Conservation (phyloP, 2,888 invertebrate genomes). For the Creontiades dilutus region DNA sequence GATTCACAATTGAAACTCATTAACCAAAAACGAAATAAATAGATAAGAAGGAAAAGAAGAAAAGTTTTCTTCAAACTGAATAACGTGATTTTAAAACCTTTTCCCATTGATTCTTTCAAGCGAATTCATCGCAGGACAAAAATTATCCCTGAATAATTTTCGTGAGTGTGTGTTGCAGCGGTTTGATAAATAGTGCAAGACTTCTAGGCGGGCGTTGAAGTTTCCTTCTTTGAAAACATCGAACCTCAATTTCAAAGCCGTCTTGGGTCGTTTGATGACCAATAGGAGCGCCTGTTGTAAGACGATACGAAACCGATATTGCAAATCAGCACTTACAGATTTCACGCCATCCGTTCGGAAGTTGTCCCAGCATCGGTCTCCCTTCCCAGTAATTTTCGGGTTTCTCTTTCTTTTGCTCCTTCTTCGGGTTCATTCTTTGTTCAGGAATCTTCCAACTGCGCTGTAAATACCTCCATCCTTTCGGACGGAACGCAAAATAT, state of each 20-base stretch:
- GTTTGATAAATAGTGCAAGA: too few species aligned
- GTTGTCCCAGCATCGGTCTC: slow-evolving; percentile 13
- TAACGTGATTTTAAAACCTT: too few species aligned
- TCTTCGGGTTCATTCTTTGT: background rate
- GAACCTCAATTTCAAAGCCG: background rate
- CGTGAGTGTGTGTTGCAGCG: too few species aligned
- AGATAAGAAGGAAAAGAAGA: too few species aligned
- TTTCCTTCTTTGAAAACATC: background rate
- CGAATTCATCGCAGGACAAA: too few species aligned
- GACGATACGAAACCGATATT: slow-evolving; percentile 50
- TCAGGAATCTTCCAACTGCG: background rate
- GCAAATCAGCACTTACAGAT: slow-evolving; percentile 66
- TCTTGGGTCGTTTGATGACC: slow-evolving; percentile 22
- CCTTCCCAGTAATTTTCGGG: slow-evolving; percentile 19
- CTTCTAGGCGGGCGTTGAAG: too few species aligned
- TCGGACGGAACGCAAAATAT: background rate
- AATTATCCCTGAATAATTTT: too few species aligned
- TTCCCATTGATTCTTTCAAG: too few species aligned
- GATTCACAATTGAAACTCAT: too few species aligned
- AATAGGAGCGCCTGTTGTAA: slow-evolving; percentile 20
- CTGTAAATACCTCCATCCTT: background rate
- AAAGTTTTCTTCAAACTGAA: too few species aligned
- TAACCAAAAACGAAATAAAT: too few species aligned
- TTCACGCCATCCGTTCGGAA: slow-evolving; percentile 51
- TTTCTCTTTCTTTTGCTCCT: slow-evolving; percentile 9